Percentiles rank a stretch among this genome's conserved stretches.
phyloP scores from a whole-genome alignment of 2,888 invertebrate species.

The Erebia ligea region DNA sequence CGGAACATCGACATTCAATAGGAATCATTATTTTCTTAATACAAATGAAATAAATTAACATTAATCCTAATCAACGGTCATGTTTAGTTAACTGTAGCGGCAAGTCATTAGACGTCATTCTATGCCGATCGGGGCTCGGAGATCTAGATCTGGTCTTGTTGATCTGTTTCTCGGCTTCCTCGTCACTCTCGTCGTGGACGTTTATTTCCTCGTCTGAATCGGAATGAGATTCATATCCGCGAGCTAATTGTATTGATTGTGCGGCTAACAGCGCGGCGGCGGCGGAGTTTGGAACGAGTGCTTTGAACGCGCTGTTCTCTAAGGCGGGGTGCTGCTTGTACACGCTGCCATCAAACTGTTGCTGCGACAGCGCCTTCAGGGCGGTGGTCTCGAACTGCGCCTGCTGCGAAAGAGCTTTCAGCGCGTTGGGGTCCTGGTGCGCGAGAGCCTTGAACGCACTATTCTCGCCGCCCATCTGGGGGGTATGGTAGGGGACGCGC shows the following conservation, averaged over 20 bases:
- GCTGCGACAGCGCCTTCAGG: conserved; percentile 78
- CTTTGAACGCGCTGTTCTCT: conserved; percentile 93
- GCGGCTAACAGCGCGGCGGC: conserved; percentile 83
- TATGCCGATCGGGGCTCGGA: conserved; percentile 70
- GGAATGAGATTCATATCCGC: conserved; percentile 79
- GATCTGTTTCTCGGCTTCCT: conserved; percentile 78
- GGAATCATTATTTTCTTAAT: conserved; percentile 65
- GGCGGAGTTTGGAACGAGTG: conserved; percentile 87
- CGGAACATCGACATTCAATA: conserved; percentile 66
- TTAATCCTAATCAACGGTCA: conserved; percentile 80
- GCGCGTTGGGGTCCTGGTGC: conserved; percentile 84
- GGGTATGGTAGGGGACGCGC: conserved; percentile 84
- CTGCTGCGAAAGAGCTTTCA: conserved; percentile 83
- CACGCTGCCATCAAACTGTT: conserved; percentile 62
- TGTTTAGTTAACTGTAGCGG: conserved; percentile 89
- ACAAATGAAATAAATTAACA: conserved; percentile 58
- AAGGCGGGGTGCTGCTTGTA: conserved; percentile 80
- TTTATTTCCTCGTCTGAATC: conserved; percentile 92
- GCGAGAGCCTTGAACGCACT: conserved; percentile 92
- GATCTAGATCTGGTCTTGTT: conserved; percentile 73
- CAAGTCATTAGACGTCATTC: conserved; percentile 71
- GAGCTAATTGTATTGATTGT: conserved; percentile 75
- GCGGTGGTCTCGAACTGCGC: conserved; percentile 81
- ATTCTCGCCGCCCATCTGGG: conserved; percentile 94
- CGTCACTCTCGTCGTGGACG: conserved; percentile 90